Evolutionary conservation across 2,797 vertebrate species (phyloP).

Genomic region (Caiman crocodilus): DNA sequence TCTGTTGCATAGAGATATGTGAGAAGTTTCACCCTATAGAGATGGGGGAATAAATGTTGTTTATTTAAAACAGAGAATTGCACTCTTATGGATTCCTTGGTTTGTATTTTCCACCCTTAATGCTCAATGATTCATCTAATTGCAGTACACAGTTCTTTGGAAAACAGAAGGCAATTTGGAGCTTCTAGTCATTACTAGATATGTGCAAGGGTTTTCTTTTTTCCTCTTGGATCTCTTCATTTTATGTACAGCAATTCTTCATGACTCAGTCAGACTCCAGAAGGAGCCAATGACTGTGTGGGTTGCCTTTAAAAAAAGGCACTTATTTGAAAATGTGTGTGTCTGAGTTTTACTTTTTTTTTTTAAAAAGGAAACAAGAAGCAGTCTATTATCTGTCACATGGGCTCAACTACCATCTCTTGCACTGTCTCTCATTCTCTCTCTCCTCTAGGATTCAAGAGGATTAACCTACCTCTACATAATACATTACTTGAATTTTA

Average conservation of each 20-base stretch:
- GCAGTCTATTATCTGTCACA: slow-evolving; percentile 46
- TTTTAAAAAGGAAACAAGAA: slow-evolving; percentile 66
- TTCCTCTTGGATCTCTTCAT: slow-evolving; percentile 49
- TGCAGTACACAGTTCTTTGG: slow-evolving; percentile 48
- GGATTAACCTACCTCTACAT: slow-evolving; percentile 61
- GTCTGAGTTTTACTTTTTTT: slow-evolving; percentile 58
- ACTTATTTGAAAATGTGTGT: slow-evolving; percentile 64
- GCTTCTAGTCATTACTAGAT: slow-evolving; percentile 46
- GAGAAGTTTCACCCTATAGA: background rate
- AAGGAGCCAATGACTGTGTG: slow-evolving; percentile 62
- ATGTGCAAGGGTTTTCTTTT: slow-evolving; percentile 48
- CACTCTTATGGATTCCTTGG: slow-evolving; percentile 35
- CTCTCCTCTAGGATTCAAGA: slow-evolving; percentile 48
- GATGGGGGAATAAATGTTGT: slow-evolving; percentile 9
- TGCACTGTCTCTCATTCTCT: background rate
- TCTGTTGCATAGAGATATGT: background rate
- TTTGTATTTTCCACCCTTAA: slow-evolving; percentile 38
- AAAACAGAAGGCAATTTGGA: slow-evolving; percentile 66
- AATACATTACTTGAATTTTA: slow-evolving; percentile 67
- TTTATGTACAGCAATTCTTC: slow-evolving; percentile 44
- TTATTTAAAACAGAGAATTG: slow-evolving; percentile 55
- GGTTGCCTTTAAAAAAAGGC: slow-evolving; percentile 70
- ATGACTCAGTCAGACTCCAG: slow-evolving; percentile 68
- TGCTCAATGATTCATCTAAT: slow-evolving; percentile 69
- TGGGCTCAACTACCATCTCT: slow-evolving; percentile 56